Percentiles rank a stretch among this genome's conserved stretches.
Evolutionary conservation across 2,113 vertebrate species (phyloP).

Genomic region (Leptosomus discolor): DNA sequence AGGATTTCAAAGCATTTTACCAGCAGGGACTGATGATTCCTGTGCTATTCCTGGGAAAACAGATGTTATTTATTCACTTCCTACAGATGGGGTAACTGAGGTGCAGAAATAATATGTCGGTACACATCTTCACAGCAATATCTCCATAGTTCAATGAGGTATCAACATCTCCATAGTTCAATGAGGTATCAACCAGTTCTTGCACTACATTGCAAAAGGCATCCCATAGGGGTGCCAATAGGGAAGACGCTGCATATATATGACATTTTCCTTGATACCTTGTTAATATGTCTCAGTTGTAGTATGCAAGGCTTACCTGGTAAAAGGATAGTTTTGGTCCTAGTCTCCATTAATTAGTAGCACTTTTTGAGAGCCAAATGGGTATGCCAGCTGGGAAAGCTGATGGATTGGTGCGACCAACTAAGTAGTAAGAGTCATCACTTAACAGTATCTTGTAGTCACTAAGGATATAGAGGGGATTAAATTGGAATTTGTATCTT

Average conservation of each 20-base stretch:
- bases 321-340: background rate
- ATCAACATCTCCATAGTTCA: background rate
- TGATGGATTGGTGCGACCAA: background rate
- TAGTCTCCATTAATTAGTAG: background rate
- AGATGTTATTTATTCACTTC: background rate
- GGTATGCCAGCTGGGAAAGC: background rate
- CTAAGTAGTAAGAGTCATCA: background rate
- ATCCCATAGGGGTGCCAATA: background rate
- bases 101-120: background rate
- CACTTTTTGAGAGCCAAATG: background rate
- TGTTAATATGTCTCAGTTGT: background rate
- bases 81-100: background rate
- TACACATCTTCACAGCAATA: background rate
- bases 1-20: slow-evolving; percentile 6
- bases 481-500: background rate
- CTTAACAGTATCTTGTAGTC: background rate
- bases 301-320: background rate
- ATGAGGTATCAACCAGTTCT: background rate
- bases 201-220: background rate
- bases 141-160: background rate
- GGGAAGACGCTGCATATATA: background rate
- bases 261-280: background rate
- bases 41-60: background rate
- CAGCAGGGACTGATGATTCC: background rate
- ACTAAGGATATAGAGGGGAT: background rate